Evolutionary conservation across 2,888 invertebrate genomes (phyloP), one percentile per base, ranked within the genome.

Genomic region (Bedellia somnulentella): DNA sequence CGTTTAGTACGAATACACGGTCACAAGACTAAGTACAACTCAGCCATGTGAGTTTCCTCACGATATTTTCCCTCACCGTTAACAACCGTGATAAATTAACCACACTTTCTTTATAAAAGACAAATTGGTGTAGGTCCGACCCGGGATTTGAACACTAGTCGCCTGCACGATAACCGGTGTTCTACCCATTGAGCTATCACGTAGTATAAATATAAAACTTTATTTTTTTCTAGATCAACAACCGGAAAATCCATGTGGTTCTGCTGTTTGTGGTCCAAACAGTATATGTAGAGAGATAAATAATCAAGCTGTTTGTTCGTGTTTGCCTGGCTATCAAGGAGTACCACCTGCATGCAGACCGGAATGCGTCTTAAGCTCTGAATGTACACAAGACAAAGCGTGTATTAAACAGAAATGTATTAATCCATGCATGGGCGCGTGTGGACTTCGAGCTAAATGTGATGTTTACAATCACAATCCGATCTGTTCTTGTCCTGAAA

Each of bases 401-500:
- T 89, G 89, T 47, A 78, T 84, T 30, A 80, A 80, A 38, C 83
- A 85, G 46, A 83, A 83, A 57, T 88, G 88, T 57, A 64, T 79
- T 27, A 85, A 88, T 61, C 88, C 87, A 27, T 89, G 88, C 48
- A 71, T 80, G 11, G 86, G 86, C 26, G 77, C 82, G 29, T 91
- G 87, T 43, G 86, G 87, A 30, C 43, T 80, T 28, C 63, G 76
- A 49, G 80, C 86, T 28, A 67, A 67, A 21, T 82, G 86, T 49
- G 71, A 71, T 43, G 86, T 89, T 2, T 75, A 85, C 14, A 86
- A 86, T 52, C 90, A 90, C 45, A 84, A 82, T 35, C 87, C 90
- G 3, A 78, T 82, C 18, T 91, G 91, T 52, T 73, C 81, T 3
- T 91, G 90, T 47, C 78, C 82, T 53, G 66, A 62, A 53, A 80